These are phyloP conservation scores for Cromileptes altivelis DNA, from an alignment of 2,113 vertebrate species.

Conservation along the genomic window DNA sequence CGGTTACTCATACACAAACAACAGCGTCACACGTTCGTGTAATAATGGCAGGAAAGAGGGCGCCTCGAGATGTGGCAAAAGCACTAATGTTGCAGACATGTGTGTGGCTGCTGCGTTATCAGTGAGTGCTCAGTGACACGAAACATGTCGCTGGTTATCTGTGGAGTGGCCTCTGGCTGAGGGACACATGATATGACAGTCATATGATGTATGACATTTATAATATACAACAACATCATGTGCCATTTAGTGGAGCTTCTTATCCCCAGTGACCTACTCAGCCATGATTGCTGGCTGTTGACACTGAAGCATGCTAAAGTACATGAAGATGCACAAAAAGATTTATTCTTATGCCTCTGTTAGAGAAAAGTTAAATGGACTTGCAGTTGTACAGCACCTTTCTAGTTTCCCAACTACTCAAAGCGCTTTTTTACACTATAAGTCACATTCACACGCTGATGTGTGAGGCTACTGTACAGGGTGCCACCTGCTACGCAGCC, in stretches of 20 bases:
- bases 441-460: no score
- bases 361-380: no score
- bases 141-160: slow-evolving; percentile 72
- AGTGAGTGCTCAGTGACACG: slow-evolving; percentile 70
- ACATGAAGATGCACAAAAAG: background rate
- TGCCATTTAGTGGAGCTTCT: background rate
- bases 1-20: slow-evolving; percentile 8
- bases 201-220: slow-evolving; percentile 55
- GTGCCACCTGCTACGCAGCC: no score
- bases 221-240: slow-evolving; percentile 6
- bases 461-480: no score
- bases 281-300: background rate
- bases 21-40: slow-evolving; percentile 21
- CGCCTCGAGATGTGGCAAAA: slow-evolving; percentile 52
- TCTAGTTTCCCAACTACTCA: no score
- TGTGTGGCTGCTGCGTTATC: slow-evolving; percentile 61
- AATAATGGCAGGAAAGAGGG: slow-evolving; percentile 26
- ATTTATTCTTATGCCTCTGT: background rate
- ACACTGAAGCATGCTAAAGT: background rate
- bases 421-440: no score
- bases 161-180: slow-evolving; percentile 24
- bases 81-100: slow-evolving; percentile 43
- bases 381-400: no score
- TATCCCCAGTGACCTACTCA: background rate
- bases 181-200: slow-evolving; percentile 38